Evolutionary conservation across 2,888 invertebrate species (phyloP).

Genomic region (Mechanitis messenoides): DNA sequence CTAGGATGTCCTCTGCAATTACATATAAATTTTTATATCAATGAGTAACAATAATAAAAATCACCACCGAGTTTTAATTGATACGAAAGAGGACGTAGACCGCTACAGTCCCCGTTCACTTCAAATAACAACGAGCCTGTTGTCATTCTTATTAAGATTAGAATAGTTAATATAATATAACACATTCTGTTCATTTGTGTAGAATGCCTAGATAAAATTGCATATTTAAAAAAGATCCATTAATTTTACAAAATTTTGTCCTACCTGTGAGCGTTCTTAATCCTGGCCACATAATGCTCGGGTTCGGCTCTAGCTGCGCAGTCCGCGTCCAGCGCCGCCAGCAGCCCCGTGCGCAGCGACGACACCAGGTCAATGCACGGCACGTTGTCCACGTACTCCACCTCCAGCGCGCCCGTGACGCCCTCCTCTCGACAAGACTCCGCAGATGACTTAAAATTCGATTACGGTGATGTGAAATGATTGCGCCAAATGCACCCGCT

Average conservation of each 20-base stretch:
- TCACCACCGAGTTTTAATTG: too few species aligned
- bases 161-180: too few species aligned
- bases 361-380: slow-evolving; percentile 97
- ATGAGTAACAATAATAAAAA: too few species aligned
- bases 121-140: too few species aligned
- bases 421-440: slow-evolving; percentile 96
- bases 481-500: background rate
- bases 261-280: slow-evolving; percentile 55
- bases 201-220: too few species aligned
- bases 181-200: too few species aligned
- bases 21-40: slow-evolving; percentile 36
- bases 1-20: slow-evolving; percentile 88
- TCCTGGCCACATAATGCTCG: slow-evolving; percentile 59
- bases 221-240: too few species aligned
- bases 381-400: slow-evolving; percentile 96
- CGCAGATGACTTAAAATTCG: slow-evolving; percentile 30
- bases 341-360: slow-evolving; percentile 91
- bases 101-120: too few species aligned
- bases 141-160: too few species aligned
- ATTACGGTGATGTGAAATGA: background rate
- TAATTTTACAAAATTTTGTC: slow-evolving; percentile 49
- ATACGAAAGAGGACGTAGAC: too few species aligned
- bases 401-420: slow-evolving; percentile 91
- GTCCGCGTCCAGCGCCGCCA: slow-evolving; percentile 95
- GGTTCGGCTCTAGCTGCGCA: slow-evolving; percentile 89